Evolutionary conservation across 1,140 invertebrate genomes (phyloP), one percentile per base, ranked within the genome.

Genomic region (Brachystomella parvula): DNA sequence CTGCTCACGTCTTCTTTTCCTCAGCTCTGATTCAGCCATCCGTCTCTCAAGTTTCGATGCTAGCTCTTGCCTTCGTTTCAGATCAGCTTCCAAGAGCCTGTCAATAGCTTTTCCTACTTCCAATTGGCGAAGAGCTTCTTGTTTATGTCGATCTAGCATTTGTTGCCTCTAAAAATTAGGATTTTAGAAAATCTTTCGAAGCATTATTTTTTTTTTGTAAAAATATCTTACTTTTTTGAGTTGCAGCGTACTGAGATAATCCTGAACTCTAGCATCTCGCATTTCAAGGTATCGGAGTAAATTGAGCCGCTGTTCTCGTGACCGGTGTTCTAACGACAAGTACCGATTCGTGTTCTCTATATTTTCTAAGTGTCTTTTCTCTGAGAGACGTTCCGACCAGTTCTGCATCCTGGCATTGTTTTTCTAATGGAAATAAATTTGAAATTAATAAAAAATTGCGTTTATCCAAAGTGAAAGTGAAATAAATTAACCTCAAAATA

Each of bases 21-120:
- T 19, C 9, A 63, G 3, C 56, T 73, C 71, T 21, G 71, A 66
- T n/a, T 73, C 69, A 21, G 12, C n/a, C 69, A 73, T 67, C 35
- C 65, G 30, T 30, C 60, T 62, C 49, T 73, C 61, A 2, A 73
- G 29, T 47, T 64, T 66, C 26, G 70, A 68, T 28, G 58, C 33
- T n/a, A 73, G 15, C 32, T 33, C 47, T 35, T 69, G 56, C 33
- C 68, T 26, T 17, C 66, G 61, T 32, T 44, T 31, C 3, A 53
- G 60, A 67, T 73, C 71, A 62, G 68, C 66, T 24, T 73, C 71
- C 56, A 73, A 35, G 19, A 73, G 21, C 47, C 62, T 66, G 15
- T 73, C 71, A n/a, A 73, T 69, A 19, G 69, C 69, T n/a, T 66
- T 65, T n/a, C 68, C 69, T 1, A 73, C 67, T 65, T 73, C 68